Conservation (phyloP, 2,797 vertebrate genomes). For the Benthosema pterotum region DNA sequence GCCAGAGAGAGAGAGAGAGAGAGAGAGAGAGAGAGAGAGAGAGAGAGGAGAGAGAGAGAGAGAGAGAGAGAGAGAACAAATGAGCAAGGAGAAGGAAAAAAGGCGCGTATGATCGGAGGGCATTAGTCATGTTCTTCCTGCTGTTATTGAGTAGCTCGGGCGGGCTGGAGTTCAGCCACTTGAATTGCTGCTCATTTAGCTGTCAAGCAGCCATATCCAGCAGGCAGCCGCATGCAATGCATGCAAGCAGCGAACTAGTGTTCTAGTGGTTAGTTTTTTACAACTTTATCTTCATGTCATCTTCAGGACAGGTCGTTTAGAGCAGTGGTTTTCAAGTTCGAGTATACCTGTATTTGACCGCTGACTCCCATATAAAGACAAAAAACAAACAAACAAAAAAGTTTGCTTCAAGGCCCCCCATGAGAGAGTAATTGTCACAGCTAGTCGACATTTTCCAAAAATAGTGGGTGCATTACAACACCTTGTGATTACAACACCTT, state of each 20-base stretch:
- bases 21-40: neutral
- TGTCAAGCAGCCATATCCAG: conserved; percentile 48
- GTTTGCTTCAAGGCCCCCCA: too few species aligned
- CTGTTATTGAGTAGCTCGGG: conserved; percentile 57
- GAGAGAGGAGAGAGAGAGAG: neutral
- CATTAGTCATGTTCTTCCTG: conserved; percentile 69
- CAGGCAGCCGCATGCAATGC: conserved; percentile 38
- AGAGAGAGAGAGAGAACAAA: conserved; percentile 7
- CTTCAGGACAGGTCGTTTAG: too few species aligned
- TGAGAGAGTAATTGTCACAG: too few species aligned
- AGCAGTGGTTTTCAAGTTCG: too few species aligned
- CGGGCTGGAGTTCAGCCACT: conserved; percentile 47
- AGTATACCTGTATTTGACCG: too few species aligned
- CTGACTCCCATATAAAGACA: too few species aligned
- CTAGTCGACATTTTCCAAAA: too few species aligned
- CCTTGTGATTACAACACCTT: too few species aligned
- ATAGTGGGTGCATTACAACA: too few species aligned
- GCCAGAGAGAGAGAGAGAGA: neutral
- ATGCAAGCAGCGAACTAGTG: conserved; percentile 24
- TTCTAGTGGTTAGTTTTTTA: neutral
- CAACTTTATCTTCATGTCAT: neutral
- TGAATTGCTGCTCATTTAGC: conserved; percentile 65
- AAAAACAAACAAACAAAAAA: too few species aligned
- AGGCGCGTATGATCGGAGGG: conserved; percentile 42
- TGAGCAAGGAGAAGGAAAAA: conserved; percentile 18